These are phyloP conservation scores for Amphibalanus amphitrite DNA, from an alignment of 1,140 invertebrate genomes.

Conservation along the genomic window DNA sequence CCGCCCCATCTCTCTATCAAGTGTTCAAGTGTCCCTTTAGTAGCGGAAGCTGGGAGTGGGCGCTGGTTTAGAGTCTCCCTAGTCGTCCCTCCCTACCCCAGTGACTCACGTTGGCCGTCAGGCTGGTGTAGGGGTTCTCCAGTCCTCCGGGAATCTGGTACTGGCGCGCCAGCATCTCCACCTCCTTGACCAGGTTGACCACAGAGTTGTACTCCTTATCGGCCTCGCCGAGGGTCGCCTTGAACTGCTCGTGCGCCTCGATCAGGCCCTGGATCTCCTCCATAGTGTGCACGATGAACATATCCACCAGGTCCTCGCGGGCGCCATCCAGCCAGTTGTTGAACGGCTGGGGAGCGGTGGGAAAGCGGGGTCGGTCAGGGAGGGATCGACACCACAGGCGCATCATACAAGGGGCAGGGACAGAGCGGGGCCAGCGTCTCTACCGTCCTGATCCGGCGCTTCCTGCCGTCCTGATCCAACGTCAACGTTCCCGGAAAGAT, in stretches of 20 bases:
- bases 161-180: constrained; percentile 83
- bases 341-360: constrained; percentile 49
- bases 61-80: too few relatives aligned
- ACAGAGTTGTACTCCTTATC: constrained; percentile 96
- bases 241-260: constrained; percentile 91
- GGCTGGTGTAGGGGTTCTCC: constrained; percentile 93
- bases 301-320: constrained; percentile 95
- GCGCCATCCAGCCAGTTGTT: constrained; percentile 98
- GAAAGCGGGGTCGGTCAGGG: background rate
- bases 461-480: too few relatives aligned
- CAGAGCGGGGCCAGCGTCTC: too few relatives aligned
- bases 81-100: too few relatives aligned
- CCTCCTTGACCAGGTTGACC: constrained; percentile 79
- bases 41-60: too few relatives aligned
- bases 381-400: too few relatives aligned
- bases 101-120: constrained; percentile 71
- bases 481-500: too few relatives aligned
- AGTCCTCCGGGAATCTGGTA: constrained; percentile 86
- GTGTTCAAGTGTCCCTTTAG: too few relatives aligned
- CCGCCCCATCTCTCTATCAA: too few relatives aligned
- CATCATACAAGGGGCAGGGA: too few relatives aligned
- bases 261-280: constrained; percentile 96
- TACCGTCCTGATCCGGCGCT: too few relatives aligned
- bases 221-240: constrained; percentile 87
- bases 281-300: constrained; percentile 99